Conservation (phyloP, 2,797 vertebrate genomes). For the Staurois parvus region DNA sequence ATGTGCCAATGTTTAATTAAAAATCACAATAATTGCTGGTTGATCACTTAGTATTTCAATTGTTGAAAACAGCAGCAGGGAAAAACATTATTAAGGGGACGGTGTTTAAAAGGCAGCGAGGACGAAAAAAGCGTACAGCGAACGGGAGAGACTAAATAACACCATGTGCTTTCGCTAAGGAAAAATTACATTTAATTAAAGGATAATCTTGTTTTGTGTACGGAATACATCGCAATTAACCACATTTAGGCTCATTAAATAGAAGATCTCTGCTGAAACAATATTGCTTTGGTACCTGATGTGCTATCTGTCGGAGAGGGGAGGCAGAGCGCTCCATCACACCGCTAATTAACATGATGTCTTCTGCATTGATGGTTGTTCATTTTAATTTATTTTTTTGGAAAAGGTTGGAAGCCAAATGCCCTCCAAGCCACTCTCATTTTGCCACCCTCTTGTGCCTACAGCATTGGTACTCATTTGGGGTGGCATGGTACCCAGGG, state of each 20-base stretch:
- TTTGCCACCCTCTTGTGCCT: no score
- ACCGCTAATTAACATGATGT: neutral
- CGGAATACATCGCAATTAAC: conserved; percentile 56
- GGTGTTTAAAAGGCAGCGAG: conserved; percentile 12
- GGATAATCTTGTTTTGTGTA: conserved; percentile 58
- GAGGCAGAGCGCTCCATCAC: neutral
- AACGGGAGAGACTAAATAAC: conserved; percentile 21
- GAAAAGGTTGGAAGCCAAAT: no score
- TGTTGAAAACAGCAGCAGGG: conserved; percentile 25
- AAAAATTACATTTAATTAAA: conserved; percentile 60
- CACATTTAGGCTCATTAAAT: conserved; percentile 62
- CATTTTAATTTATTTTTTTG: neutral
- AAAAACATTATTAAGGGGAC: conserved; percentile 17
- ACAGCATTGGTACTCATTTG: no score
- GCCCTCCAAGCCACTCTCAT: no score
- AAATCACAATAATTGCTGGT: conserved; percentile 68
- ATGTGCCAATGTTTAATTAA: conserved; percentile 72
- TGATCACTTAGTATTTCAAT: conserved; percentile 58
- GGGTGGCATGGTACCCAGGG: no score
- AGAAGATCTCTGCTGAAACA: conserved; percentile 28
- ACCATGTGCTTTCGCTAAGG: conserved; percentile 21
- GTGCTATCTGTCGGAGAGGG: neutral
- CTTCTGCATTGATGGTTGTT: neutral
- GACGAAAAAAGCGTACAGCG: neutral
- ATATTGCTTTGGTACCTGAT: conserved; percentile 36